Evolutionary conservation across 2,797 vertebrate species (phyloP).

Genomic region (Phrynocephalus forsythii): DNA sequence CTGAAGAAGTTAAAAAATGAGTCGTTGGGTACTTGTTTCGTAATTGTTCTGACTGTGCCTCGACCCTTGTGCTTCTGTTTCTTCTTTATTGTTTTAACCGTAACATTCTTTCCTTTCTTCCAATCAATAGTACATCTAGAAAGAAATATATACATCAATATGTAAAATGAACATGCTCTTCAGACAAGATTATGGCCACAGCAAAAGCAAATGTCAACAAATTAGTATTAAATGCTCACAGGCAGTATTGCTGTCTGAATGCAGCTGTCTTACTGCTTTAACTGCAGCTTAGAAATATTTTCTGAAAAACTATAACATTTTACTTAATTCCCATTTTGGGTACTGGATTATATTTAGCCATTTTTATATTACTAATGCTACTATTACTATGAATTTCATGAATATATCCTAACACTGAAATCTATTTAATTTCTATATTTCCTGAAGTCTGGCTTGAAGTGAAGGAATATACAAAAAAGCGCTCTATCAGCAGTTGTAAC

Average conservation of each 20-base stretch:
- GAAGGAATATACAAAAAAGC: background rate
- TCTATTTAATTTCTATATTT: background rate
- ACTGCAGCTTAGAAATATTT: background rate
- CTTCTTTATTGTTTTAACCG: constrained; percentile 95
- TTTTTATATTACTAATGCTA: background rate
- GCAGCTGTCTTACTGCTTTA: background rate
- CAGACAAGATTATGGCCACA: background rate
- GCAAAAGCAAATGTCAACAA: background rate
- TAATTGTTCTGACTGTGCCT: constrained; percentile 93
- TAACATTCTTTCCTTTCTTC: constrained; percentile 97
- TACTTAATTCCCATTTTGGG: background rate
- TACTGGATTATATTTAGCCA: background rate
- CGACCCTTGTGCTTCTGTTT: constrained; percentile 99
- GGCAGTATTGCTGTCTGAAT: background rate
- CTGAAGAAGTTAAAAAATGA: constrained; percentile 99
- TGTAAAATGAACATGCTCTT: background rate
- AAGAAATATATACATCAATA: constrained; percentile 18
- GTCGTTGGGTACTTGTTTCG: constrained; percentile 94
- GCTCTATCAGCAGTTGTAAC: background rate
- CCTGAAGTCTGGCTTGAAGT: background rate
- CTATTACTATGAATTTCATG: too few species aligned
- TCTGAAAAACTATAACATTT: background rate
- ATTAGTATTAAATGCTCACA: background rate
- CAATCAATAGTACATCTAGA: constrained; percentile 93
- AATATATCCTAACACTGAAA: background rate